phyloP scores from a whole-genome alignment of 2,888 invertebrate species.

The Ennomos erosarius region DNA sequence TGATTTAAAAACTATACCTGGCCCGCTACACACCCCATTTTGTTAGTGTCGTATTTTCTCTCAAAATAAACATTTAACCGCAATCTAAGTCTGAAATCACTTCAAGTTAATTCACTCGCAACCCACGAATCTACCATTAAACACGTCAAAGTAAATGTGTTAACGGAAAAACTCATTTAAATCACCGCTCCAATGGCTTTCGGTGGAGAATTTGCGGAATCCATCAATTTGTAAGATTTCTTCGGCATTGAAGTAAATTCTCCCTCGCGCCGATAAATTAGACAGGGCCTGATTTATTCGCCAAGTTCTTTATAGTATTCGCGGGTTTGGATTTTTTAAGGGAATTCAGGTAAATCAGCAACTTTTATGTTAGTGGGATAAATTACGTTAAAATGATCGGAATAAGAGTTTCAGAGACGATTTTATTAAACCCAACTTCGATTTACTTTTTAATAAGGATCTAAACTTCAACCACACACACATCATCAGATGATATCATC shows the following conservation, averaged over 20 bases:
- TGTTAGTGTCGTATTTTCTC: neutral
- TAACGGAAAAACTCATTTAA: slow-evolving; percentile 56
- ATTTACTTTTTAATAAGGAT: no score
- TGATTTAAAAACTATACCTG: no score
- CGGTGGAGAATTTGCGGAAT: slow-evolving; percentile 64
- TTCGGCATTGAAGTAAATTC: slow-evolving; percentile 60
- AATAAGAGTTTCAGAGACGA: neutral
- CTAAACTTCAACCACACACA: no score
- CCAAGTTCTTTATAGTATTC: slow-evolving; percentile 63
- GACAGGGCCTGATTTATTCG: slow-evolving; percentile 70
- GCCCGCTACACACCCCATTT: no score
- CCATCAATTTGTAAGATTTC: slow-evolving; percentile 75
- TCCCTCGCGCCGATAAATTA: slow-evolving; percentile 69
- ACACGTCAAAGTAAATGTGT: slow-evolving; percentile 42
- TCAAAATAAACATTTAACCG: neutral
- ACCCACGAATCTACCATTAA: slow-evolving; percentile 31
- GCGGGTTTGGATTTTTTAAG: slow-evolving; percentile 31
- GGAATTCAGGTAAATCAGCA: slow-evolving; percentile 21
- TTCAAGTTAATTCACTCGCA: slow-evolving; percentile 20
- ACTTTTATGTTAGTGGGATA: slow-evolving; percentile 10
- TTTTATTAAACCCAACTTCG: neutral
- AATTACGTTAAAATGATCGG: slow-evolving; percentile 16
- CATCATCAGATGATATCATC: no score
- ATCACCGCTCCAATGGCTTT: slow-evolving; percentile 53
- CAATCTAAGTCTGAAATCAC: slow-evolving; percentile 9